Percentiles rank a stretch among this genome's conserved stretches.
Evolutionary conservation across 2,888 invertebrate species (phyloP).

Genomic region (Papilio protenor): DNA sequence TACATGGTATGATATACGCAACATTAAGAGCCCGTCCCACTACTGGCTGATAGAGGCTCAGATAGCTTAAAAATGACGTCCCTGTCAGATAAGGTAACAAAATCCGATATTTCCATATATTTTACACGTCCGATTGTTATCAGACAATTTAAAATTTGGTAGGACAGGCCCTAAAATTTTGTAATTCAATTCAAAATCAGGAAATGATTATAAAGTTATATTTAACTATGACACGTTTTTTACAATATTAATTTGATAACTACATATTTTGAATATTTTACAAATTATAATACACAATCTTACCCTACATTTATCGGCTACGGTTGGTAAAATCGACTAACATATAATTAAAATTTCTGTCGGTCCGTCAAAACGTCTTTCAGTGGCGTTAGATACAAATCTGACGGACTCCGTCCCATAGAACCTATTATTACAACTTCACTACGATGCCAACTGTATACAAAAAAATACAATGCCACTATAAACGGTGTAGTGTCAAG

Average conservation of each 20-base stretch:
- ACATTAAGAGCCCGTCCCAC: too few relatives aligned
- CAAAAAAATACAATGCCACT: slow-evolving; percentile 45
- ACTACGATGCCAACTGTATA: slow-evolving; percentile 48
- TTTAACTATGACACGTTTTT: not conserved
- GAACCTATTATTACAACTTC: slow-evolving; percentile 71
- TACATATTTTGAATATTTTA: slow-evolving; percentile 20
- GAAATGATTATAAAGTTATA: not conserved
- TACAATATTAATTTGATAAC: not conserved
- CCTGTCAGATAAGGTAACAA: too few relatives aligned
- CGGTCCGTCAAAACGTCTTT: slow-evolving; percentile 78
- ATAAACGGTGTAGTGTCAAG: slow-evolving; percentile 55
- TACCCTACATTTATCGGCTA: slow-evolving; percentile 42
- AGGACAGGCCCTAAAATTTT: not conserved
- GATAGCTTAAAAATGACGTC: too few relatives aligned
- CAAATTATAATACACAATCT: slow-evolving; percentile 37
- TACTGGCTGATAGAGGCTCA: too few relatives aligned
- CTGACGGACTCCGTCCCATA: slow-evolving; percentile 65
- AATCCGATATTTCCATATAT: too few relatives aligned
- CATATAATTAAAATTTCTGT: slow-evolving; percentile 76
- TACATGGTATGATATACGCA: too few relatives aligned
- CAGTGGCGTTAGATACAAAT: slow-evolving; percentile 68
- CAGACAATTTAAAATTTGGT: too few relatives aligned
- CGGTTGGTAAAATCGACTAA: slow-evolving; percentile 51
- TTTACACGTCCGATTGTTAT: too few relatives aligned
- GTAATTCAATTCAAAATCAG: not conserved